phyloP scores from a whole-genome alignment of 2,797 vertebrate genomes.

The Notoglanidium macrostoma region DNA sequence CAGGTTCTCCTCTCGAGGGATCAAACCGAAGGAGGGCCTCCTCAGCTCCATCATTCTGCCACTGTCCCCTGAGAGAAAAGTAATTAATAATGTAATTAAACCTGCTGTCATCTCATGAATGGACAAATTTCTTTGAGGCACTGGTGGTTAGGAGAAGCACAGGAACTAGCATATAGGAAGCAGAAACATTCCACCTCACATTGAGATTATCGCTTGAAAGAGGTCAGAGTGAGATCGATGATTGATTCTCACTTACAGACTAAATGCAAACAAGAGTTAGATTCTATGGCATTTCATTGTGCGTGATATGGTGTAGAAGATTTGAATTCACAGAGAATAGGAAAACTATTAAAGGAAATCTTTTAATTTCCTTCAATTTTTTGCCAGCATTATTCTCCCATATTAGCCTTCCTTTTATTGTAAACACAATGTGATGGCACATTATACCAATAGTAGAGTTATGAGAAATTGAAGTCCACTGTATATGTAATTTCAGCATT shows the following conservation, averaged over 20 bases:
- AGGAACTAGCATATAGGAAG: slow-evolving; percentile 28
- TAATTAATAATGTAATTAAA: slow-evolving; percentile 61
- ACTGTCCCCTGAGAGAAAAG: slow-evolving; percentile 46
- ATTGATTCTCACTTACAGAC: neutral
- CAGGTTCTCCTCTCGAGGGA: slow-evolving; percentile 29
- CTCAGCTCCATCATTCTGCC: slow-evolving; percentile 40
- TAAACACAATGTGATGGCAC: neutral
- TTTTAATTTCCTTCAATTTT: neutral
- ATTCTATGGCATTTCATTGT: neutral
- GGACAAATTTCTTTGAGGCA: slow-evolving; percentile 32
- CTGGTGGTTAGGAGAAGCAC: slow-evolving; percentile 34
- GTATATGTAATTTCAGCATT: neutral
- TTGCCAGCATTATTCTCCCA: neutral
- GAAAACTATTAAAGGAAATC: neutral
- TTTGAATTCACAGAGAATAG: neutral
- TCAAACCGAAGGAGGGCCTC: slow-evolving; percentile 28
- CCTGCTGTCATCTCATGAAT: slow-evolving; percentile 44
- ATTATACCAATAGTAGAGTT: neutral
- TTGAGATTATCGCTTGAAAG: slow-evolving; percentile 5
- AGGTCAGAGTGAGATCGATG: neutral
- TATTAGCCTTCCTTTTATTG: neutral
- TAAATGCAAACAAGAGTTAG: neutral
- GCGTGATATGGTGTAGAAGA: neutral
- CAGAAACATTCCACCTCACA: slow-evolving; percentile 24
- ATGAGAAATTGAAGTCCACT: neutral